Conservation (phyloP, 1,140 invertebrate species). For the Zophobas atratus region DNA sequence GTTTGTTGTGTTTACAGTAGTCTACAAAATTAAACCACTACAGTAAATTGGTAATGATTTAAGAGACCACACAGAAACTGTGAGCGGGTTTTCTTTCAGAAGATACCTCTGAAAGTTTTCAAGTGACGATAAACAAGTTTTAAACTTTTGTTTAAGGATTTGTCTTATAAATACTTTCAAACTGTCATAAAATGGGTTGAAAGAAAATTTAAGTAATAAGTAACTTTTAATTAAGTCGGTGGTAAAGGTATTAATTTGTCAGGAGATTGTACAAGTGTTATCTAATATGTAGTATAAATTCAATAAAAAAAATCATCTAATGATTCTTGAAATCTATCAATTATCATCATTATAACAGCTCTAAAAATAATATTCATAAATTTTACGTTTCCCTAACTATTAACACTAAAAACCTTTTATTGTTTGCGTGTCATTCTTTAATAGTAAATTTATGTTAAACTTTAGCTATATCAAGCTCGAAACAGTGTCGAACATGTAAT, state of each 20-base stretch:
- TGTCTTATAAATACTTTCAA: conserved; percentile 5
- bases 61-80: no score
- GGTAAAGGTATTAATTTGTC: no score
- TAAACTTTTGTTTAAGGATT: neutral
- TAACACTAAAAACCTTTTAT: neutral
- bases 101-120: neutral
- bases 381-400: neutral
- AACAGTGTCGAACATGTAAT: neutral
- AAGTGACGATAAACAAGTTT: neutral
- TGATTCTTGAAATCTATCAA: no score
- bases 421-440: conserved; percentile 6
- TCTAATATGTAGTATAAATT: no score
- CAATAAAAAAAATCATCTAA: no score
- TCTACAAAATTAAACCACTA: no score
- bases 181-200: neutral
- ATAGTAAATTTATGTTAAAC: conserved; percentile 8
- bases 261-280: no score
- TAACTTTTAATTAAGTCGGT: neutral
- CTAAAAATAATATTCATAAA: no score
- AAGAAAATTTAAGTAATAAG: neutral
- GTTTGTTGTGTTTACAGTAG: conserved; percentile 1
- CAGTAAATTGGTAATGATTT: no score
- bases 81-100: neutral
- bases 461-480: conserved; percentile 10
- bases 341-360: no score